Evolutionary conservation across 2,113 vertebrate species (phyloP).

Genomic region (Candoia aspera): DNA sequence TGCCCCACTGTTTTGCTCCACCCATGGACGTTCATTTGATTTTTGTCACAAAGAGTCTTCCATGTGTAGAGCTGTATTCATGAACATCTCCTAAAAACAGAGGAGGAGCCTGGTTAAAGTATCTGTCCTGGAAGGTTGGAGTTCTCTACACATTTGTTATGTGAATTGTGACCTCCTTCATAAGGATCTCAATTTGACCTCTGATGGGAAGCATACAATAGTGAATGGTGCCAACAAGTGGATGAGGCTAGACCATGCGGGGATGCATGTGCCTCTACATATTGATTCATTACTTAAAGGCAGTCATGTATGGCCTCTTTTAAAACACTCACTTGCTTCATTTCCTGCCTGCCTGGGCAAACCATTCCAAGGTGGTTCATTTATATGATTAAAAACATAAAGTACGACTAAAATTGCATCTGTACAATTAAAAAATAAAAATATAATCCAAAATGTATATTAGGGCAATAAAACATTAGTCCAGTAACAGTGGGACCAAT

Average conservation of each 20-base stretch:
- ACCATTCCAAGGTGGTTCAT: not conserved
- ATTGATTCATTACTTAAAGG: not conserved
- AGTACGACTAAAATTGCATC: not conserved
- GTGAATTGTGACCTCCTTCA: not conserved
- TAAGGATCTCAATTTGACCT: not conserved
- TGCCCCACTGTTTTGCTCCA: not conserved
- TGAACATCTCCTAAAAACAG: not conserved
- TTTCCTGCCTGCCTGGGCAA: no score
- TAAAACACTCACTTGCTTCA: not conserved
- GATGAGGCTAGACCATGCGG: not conserved
- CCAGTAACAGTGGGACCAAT: not conserved
- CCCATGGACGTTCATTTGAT: not conserved
- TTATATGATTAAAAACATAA: not conserved
- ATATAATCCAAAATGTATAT: not conserved
- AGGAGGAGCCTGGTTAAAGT: not conserved
- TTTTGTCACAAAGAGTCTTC: not conserved
- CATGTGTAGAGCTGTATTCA: not conserved
- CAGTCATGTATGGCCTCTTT: not conserved
- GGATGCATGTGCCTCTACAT: not conserved
- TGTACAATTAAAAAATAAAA: not conserved
- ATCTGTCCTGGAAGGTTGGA: not conserved
- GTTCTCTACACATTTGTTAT: not conserved
- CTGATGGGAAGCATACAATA: not conserved
- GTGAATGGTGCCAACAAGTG: not conserved
- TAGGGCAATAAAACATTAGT: not conserved